These are phyloP conservation scores for Chionis minor DNA, from an alignment of 2,113 vertebrate genomes.

Conservation along the genomic window DNA sequence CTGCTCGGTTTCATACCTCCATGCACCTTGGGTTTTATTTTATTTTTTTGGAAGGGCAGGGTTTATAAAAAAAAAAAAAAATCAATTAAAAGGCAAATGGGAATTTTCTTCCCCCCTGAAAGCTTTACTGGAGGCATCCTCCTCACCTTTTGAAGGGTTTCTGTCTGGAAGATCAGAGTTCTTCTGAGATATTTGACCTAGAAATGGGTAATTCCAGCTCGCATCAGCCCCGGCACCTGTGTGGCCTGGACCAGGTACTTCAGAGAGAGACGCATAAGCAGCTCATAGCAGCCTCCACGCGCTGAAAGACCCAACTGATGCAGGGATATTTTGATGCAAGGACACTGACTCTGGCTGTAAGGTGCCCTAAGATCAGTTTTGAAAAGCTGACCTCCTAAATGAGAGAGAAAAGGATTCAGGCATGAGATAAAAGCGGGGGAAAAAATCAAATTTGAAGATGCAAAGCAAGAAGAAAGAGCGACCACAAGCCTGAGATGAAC, in stretches of 20 bases:
- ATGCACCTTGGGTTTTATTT: neutral
- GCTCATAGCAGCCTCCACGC: neutral
- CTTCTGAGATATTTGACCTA: neutral
- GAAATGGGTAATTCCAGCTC: neutral
- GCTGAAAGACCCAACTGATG: fast-evolving
- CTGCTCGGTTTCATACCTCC: neutral
- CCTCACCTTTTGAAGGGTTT: neutral
- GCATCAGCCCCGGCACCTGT: neutral
- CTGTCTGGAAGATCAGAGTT: neutral
- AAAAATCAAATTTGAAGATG: neutral
- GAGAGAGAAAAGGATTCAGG: neutral
- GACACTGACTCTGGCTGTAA: neutral
- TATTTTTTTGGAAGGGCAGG: neutral
- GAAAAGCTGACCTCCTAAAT: neutral
- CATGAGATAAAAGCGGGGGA: fast-evolving
- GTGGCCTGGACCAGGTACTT: neutral
- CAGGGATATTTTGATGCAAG: neutral
- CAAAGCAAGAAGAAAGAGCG: neutral
- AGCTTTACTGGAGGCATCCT: neutral
- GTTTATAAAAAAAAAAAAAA: neutral
- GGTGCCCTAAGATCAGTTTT: neutral
- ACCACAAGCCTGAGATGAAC: neutral
- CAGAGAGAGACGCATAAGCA: neutral
- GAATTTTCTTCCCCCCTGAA: neutral
- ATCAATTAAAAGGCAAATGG: neutral